Percentiles rank a stretch among this genome's conserved stretches.
Evolutionary conservation across 2,888 invertebrate species (phyloP).

Genomic region (Drosophila tripunctata): DNA sequence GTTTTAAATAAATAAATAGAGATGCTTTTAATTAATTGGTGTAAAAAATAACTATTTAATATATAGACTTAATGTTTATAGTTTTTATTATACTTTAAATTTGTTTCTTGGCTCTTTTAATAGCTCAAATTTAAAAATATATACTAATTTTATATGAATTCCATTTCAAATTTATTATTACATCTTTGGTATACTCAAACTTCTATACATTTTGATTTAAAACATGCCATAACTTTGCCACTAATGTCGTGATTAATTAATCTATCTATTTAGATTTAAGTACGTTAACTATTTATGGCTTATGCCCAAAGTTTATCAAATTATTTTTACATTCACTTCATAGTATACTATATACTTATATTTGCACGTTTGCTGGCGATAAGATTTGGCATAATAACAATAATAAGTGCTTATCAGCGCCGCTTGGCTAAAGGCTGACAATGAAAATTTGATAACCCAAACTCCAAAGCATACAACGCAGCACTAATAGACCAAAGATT

Average conservation of each 20-base stretch:
- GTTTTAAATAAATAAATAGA: too few relatives aligned
- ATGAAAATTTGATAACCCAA: conserved; percentile 48
- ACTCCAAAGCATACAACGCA: conserved; percentile 45
- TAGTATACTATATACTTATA: too few relatives aligned
- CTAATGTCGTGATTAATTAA: not conserved
- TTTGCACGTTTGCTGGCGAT: conserved; percentile 16
- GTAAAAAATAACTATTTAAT: too few relatives aligned
- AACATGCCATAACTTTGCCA: not conserved
- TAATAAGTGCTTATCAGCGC: conserved; percentile 29
- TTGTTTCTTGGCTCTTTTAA: too few relatives aligned
- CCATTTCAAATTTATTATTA: too few relatives aligned
- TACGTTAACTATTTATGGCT: not conserved
- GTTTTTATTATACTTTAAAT: too few relatives aligned
- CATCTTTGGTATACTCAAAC: too few relatives aligned
- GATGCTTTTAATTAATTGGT: too few relatives aligned
- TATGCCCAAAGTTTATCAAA: conserved; percentile 6
- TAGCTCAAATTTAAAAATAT: too few relatives aligned
- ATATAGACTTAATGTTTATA: too few relatives aligned
- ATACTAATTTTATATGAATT: too few relatives aligned
- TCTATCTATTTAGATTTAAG: not conserved
- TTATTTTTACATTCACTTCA: conserved; percentile 8
- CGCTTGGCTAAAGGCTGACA: conserved; percentile 17
- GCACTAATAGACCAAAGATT: conserved; percentile 44
- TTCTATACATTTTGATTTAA: not conserved
- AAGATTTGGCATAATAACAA: conserved; percentile 25